These are phyloP conservation scores for Petrocephalus sullivani DNA, from an alignment of 2,797 vertebrate species.

Conservation along the genomic window DNA sequence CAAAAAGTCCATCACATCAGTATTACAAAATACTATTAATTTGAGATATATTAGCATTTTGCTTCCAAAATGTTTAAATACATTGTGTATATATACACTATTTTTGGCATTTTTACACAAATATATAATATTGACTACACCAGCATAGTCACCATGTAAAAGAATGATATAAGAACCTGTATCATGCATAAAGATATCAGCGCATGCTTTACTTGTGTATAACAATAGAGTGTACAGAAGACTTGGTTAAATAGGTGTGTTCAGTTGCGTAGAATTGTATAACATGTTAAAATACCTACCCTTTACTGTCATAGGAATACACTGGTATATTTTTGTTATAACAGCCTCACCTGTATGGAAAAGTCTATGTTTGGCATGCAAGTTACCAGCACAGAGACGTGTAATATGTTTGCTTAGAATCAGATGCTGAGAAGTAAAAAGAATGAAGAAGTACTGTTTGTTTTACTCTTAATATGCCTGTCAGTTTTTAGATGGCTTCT, in stretches of 20 bases:
- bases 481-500: not conserved
- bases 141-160: slow-evolving; percentile 59
- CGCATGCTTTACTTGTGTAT: not conserved
- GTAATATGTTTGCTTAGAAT: not conserved
- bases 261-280: not conserved
- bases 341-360: not conserved
- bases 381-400: not conserved
- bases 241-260: not conserved
- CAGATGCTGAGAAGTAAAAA: slow-evolving; percentile 5
- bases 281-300: not conserved
- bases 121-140: slow-evolving; percentile 55
- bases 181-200: not conserved
- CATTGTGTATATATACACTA: slow-evolving; percentile 36
- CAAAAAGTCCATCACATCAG: slow-evolving; percentile 29
- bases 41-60: slow-evolving; percentile 75
- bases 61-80: slow-evolving; percentile 57
- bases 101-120: slow-evolving; percentile 38
- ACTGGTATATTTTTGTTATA: not conserved
- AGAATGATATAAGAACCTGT: slow-evolving; percentile 13
- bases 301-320: slow-evolving; percentile 12
- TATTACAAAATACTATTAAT: slow-evolving; percentile 48
- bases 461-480: not conserved
- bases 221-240: slow-evolving; percentile 10
- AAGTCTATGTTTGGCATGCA: not conserved
- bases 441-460: not conserved